phyloP scores from a whole-genome alignment of 2,888 invertebrate genomes.

The Tortricodes alternella region DNA sequence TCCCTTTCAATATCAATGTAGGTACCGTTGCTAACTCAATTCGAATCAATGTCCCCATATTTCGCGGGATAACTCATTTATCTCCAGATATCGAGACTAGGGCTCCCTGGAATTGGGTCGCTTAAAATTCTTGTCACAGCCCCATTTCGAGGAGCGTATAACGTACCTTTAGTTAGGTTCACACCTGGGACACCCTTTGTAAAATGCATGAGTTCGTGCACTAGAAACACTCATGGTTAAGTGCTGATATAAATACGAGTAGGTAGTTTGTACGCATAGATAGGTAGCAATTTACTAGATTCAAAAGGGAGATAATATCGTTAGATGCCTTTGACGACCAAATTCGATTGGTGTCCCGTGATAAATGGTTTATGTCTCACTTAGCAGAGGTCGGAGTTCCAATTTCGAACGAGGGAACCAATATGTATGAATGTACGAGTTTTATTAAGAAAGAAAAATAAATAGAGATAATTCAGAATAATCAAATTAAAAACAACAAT shows the following conservation, averaged over 20 bases:
- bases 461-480: too few species aligned
- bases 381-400: too few species aligned
- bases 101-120: background rate
- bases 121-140: constrained; percentile 1
- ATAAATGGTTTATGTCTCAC: too few species aligned
- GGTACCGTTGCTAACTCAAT: background rate
- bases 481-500: background rate
- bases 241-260: background rate
- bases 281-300: background rate
- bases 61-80: constrained; percentile 1
- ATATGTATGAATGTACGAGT: too few species aligned
- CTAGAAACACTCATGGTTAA: background rate
- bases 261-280: background rate
- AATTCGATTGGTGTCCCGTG: too few species aligned
- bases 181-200: constrained; percentile 5
- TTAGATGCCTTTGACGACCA: too few species aligned
- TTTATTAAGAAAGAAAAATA: too few species aligned
- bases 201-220: constrained; percentile 4
- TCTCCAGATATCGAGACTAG: background rate
- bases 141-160: background rate
- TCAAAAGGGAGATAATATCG: too few species aligned
- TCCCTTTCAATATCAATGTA: background rate
- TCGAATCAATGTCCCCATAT: constrained; percentile 2
- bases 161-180: background rate
- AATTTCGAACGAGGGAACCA: too few species aligned